phyloP scores from a whole-genome alignment of 2,888 invertebrate genomes.

The Prionchulus punctatus region DNA sequence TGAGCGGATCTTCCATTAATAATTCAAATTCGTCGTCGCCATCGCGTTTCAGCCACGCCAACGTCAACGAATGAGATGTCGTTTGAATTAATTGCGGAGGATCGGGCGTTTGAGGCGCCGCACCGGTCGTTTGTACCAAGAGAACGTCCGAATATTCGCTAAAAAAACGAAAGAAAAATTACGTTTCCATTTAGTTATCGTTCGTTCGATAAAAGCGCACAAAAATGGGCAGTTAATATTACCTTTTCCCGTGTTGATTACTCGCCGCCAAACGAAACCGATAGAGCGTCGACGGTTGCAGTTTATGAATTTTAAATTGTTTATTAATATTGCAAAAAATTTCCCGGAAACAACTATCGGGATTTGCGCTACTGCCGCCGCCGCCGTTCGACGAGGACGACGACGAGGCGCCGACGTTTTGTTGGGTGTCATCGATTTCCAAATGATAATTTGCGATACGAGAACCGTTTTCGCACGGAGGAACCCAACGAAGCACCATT shows the following conservation, averaged over 20 bases:
- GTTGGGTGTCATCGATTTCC: conserved; percentile 39
- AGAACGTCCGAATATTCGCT: conserved; percentile 8
- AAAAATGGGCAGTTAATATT: no score
- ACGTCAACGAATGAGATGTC: conserved; percentile 27
- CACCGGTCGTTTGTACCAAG: conserved; percentile 27
- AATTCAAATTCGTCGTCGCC: conserved; percentile 34
- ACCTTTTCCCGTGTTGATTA: conserved; percentile 53
- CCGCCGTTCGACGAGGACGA: not conserved
- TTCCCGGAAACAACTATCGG: conserved; percentile 49
- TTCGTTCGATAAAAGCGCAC: no score
- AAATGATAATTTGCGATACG: conserved; percentile 57
- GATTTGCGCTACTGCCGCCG: no score
- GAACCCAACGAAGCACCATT: conserved; percentile 26
- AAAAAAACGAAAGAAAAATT: conserved; percentile 5
- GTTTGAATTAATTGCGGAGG: conserved; percentile 32
- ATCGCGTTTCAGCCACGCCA: conserved; percentile 34
- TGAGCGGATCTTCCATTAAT: conserved; percentile 34
- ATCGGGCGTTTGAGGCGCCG: conserved; percentile 33
- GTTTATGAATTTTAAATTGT: conserved; percentile 55
- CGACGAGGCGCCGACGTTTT: not conserved
- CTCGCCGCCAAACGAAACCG: conserved; percentile 64
- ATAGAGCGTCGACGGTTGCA: conserved; percentile 62
- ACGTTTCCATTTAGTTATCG: not conserved
- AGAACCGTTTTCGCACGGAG: conserved; percentile 61
- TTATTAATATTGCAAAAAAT: conserved; percentile 54